Percentiles rank a stretch among this genome's conserved stretches.
Conservation (phyloP, 2,888 invertebrate genomes). For the Pandemis corylana region DNA sequence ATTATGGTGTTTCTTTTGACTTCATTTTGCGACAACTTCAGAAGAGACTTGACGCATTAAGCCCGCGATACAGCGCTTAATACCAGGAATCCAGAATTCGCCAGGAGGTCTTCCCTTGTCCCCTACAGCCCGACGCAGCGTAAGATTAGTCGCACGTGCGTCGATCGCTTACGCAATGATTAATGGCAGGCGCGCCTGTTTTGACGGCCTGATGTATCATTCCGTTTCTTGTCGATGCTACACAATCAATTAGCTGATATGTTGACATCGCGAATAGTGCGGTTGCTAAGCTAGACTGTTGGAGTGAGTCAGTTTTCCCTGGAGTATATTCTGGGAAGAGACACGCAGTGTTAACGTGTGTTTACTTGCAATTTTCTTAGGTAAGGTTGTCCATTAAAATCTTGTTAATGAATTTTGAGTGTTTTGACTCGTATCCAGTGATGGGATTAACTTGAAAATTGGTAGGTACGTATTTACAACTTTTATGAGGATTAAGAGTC, state of each 20-base stretch:
- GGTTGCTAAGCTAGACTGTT: background rate
- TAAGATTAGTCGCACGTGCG: conserved; percentile 75
- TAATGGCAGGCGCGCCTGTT: conserved; percentile 73
- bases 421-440: too few relatives aligned
- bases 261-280: conserved; percentile 15
- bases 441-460: too few relatives aligned
- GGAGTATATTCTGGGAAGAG: background rate
- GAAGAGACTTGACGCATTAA: too few relatives aligned
- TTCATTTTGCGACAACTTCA: too few relatives aligned
- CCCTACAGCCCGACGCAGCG: conserved; percentile 55
- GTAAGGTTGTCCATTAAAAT: too few relatives aligned
- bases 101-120: conserved; percentile 43
- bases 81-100: conserved; percentile 10
- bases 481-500: too few relatives aligned
- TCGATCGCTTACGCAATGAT: conserved; percentile 66
- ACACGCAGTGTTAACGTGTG: background rate
- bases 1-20: too few relatives aligned
- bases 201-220: conserved; percentile 81
- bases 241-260: conserved; percentile 75
- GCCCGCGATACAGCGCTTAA: too few relatives aligned
- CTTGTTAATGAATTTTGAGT: too few relatives aligned
- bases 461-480: too few relatives aligned
- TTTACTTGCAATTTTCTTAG: too few relatives aligned
- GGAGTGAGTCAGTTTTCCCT: background rate
- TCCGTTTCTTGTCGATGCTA: conserved; percentile 77